Conservation (phyloP, 2,888 invertebrate species). For the Chymomyza caudatula region DNA sequence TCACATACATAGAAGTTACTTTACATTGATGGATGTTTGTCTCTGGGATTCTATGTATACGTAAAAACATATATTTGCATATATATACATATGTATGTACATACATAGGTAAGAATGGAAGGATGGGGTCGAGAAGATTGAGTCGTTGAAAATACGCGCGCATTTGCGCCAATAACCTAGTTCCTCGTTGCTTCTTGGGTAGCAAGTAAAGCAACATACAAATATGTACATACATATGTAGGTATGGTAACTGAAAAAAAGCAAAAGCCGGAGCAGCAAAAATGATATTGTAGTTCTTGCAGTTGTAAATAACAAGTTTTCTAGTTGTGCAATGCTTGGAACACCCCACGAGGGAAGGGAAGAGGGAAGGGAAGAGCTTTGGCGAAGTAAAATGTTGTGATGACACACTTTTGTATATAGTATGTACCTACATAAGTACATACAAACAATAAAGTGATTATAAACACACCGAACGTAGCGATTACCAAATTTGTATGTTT, state of each 20-base stretch:
- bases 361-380: background rate
- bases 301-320: slow-evolving; percentile 62
- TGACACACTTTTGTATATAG: slow-evolving; percentile 57
- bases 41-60: background rate
- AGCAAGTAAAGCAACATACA: slow-evolving; percentile 32
- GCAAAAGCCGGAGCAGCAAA: slow-evolving; percentile 28
- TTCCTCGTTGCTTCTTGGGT: slow-evolving; percentile 68
- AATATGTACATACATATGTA: slow-evolving; percentile 2
- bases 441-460: background rate
- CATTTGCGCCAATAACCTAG: slow-evolving; percentile 69
- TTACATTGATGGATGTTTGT: background rate
- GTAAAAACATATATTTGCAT: background rate
- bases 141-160: slow-evolving; percentile 23
- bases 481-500: too few species aligned
- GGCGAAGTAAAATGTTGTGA: slow-evolving; percentile 8
- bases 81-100: background rate
- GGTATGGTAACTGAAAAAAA: slow-evolving; percentile 15
- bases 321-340: slow-evolving; percentile 53
- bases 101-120: background rate
- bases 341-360: background rate
- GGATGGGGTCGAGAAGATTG: background rate
- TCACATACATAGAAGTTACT: background rate
- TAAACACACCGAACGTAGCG: background rate
- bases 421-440: slow-evolving; percentile 5
- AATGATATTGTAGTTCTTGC: slow-evolving; percentile 16